Evolutionary conservation across 2,113 vertebrate genomes (phyloP), one percentile per base, ranked within the genome.

Genomic region (Sinocyclocheilus rhinocerous): DNA sequence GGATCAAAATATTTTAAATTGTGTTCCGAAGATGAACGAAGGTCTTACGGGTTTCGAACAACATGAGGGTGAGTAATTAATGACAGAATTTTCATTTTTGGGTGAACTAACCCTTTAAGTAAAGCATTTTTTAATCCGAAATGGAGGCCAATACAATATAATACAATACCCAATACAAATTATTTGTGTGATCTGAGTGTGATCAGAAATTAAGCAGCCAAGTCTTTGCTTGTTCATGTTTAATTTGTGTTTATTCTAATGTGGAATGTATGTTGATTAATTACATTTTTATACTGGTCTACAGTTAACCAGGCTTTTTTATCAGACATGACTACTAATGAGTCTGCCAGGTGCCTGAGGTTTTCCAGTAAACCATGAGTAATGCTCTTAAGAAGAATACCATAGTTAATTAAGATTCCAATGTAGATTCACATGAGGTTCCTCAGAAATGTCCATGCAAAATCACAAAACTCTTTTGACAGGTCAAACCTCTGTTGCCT

Each of bases 301-400:
- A 24, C n/a, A 18, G 75, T 50, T 77, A 75, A 48, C 20, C 22
- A 5, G 13, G 13, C 48, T 29, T 11, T 76, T 45, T 75, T 26
- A 72, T 72, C 72, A 75, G 52, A 84, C 61, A 3, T 57, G 61
- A 45, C 33, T 81, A 55, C 29, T 48, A 67, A 61, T 69, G 33
- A 20, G 20, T 78, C 48, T 87, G 73, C 70, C 81, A 87, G 33
- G 12, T 73, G 57, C 85, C 57, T 65, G 70, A 29, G 57, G 57
- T 61, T 42, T 83, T 83, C 26, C 29, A 36, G 45, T 24, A 70
- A 55, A 85, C 29, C 75, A 70, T 39, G 70, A 70, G 26, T 57
- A 85, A 79, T 55, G 29, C 9, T 13, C 13, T 39, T 57, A 55
- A 83, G 39, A 55, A 83, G 39, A 22, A 83, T 18, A 69, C 42